Evolutionary conservation across 2,888 invertebrate genomes (phyloP), one percentile per base, ranked within the genome.

Genomic region (Chrysina gloriosa): DNA sequence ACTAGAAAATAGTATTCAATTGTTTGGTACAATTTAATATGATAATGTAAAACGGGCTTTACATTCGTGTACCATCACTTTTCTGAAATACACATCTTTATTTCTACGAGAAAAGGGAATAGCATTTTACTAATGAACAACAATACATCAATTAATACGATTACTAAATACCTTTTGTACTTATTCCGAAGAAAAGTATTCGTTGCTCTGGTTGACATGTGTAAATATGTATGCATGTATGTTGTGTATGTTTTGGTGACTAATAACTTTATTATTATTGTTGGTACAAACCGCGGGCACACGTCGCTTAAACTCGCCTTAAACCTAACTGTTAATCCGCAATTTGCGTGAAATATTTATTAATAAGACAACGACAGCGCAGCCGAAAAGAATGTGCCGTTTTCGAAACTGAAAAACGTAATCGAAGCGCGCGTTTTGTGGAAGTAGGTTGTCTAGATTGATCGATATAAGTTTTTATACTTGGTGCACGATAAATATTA

Each of bases 301-400:
- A 58, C 58, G 58, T 58, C 58, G 58, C 23, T 58, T 42, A 58
- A 58, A 39, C 58, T 39, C 58, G 58, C 58, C 58, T 58, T 58
- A 58, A 56, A 58, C 58, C 58, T 58, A 58, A 58, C 58, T 58
- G 58, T 58, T 58, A 58, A 58, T 58, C 58, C 58, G 58, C 58
- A 58, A 58, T 58, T 58, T 58, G 58, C 58, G 58, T 58, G 58
- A 58, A 58, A 39, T 58, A 58, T 58, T 58, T 58, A 58, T 58
- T 58, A 58, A 58, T 58, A 58, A 58, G 58, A 25, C 50, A 50
- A 9, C 58, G 58, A 58, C 39, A 58, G 27, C 58, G 25, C 31
- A 58, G 39, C 58, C 58, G 25, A 56, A 58, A 58, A 58, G 42
- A 58, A 58, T 58, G 39, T 39, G 58, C 39, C 39, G 58, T 39